Percentiles rank a stretch among this genome's conserved stretches.
Evolutionary conservation across 2,113 vertebrate genomes (phyloP).

Genomic region (Acanthisitta chloris): DNA sequence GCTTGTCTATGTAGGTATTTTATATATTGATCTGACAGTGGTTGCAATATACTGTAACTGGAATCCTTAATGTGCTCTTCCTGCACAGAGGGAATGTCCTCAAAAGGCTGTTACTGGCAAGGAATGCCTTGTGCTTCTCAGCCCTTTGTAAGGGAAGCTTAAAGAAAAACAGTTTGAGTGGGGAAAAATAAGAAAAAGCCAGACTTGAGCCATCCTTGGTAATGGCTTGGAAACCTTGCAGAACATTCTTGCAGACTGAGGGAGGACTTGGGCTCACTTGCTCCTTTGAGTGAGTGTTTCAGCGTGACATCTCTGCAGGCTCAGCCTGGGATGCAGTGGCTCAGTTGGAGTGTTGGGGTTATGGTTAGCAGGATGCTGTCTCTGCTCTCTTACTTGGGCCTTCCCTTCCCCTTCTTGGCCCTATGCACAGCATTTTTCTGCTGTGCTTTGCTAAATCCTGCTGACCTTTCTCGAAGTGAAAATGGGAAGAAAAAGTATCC

Average conservation of each 20-base stretch:
- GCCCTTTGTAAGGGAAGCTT: background rate
- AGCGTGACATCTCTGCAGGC: background rate
- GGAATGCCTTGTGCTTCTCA: background rate
- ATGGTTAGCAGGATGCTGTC: background rate
- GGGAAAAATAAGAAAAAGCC: background rate
- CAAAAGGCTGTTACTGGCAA: background rate
- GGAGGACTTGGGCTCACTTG: background rate
- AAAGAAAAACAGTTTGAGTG: background rate
- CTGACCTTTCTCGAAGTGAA: background rate
- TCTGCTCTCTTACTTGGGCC: background rate
- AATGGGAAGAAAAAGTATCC: background rate
- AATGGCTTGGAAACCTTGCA: background rate
- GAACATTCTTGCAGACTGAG: background rate
- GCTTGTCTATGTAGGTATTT: background rate
- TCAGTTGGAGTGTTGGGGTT: background rate
- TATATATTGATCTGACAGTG: background rate
- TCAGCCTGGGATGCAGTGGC: background rate
- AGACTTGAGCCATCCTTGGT: background rate
- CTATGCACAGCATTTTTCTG: background rate
- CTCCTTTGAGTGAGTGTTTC: background rate
- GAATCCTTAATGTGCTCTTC: background rate
- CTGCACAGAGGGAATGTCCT: background rate
- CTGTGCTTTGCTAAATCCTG: background rate
- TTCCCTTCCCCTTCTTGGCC: background rate
- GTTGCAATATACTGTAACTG: background rate